A percentile compares a stretch with the other conserved stretches of the same genome.
Conservation (phyloP, 1,140 invertebrate species). For the Zeugodacus cucurbitae region DNA sequence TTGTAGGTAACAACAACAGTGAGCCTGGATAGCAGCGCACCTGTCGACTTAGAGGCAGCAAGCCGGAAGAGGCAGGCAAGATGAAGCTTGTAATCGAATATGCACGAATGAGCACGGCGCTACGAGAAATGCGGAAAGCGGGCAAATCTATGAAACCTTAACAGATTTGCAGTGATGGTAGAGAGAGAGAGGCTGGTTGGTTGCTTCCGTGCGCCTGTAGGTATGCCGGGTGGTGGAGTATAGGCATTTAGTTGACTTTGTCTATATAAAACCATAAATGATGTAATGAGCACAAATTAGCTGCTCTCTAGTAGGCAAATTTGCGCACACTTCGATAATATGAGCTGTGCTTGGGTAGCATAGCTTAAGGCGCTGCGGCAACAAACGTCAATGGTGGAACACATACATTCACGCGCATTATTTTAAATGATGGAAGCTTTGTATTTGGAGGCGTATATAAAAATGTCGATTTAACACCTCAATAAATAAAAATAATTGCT, state of each 20-base stretch:
- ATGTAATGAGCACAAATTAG: constrained; percentile 16
- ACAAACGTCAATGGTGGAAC: neutral
- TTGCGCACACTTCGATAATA: neutral
- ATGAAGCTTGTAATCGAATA: neutral
- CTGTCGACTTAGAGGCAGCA: neutral
- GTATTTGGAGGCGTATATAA: neutral
- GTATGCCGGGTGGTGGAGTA: neutral
- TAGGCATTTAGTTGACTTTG: neutral
- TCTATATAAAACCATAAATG: neutral
- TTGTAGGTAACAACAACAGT: neutral
- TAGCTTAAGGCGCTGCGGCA: neutral
- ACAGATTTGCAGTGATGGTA: neutral
- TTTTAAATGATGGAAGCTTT: neutral
- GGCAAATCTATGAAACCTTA: neutral
- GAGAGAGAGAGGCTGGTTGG: neutral
- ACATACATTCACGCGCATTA: neutral
- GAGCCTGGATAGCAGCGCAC: too few relatives aligned
- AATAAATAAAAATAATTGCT: constrained; percentile 43
- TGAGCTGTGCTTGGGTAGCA: neutral
- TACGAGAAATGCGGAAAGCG: neutral
- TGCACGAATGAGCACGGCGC: neutral
- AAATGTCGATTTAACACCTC: constrained; percentile 38
- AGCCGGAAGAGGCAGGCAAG: neutral
- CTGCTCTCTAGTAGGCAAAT: neutral
- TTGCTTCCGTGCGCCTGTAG: neutral